Percentiles rank a stretch among this genome's conserved stretches.
Conservation (phyloP, 2,797 vertebrate genomes). For the Anguilla marmorata region DNA sequence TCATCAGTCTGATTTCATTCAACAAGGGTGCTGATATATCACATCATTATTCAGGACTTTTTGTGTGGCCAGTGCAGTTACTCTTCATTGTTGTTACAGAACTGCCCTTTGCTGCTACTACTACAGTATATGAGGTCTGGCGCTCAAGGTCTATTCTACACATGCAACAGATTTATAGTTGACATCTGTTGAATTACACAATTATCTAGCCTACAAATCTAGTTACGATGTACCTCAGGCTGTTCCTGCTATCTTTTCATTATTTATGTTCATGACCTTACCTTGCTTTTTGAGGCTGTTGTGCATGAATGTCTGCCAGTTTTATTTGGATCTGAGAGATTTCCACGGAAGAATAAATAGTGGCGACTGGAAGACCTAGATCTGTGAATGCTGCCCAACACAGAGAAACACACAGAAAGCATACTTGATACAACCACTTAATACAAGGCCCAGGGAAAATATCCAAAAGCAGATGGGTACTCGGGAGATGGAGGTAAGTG, state of each 20-base stretch:
- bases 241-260: background rate
- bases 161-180: background rate
- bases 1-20: background rate
- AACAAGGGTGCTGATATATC: too few species aligned
- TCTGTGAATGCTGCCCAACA: too few species aligned
- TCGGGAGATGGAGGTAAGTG: too few species aligned
- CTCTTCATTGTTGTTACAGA: too few species aligned
- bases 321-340: too few species aligned
- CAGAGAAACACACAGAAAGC: too few species aligned
- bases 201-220: background rate
- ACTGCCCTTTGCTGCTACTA: background rate
- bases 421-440: too few species aligned
- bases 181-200: background rate
- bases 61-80: background rate
- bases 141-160: background rate
- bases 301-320: background rate
- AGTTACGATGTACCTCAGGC: background rate
- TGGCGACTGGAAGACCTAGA: too few species aligned
- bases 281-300: background rate
- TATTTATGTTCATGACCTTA: slow-evolving; percentile 4
- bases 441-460: too few species aligned
- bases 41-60: background rate
- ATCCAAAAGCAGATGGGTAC: too few species aligned
- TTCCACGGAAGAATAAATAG: too few species aligned
- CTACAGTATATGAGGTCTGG: background rate